Evolutionary conservation across 2,888 invertebrate genomes (phyloP), one percentile per base, ranked within the genome.

Genomic region (Lydus trimaculatus): DNA sequence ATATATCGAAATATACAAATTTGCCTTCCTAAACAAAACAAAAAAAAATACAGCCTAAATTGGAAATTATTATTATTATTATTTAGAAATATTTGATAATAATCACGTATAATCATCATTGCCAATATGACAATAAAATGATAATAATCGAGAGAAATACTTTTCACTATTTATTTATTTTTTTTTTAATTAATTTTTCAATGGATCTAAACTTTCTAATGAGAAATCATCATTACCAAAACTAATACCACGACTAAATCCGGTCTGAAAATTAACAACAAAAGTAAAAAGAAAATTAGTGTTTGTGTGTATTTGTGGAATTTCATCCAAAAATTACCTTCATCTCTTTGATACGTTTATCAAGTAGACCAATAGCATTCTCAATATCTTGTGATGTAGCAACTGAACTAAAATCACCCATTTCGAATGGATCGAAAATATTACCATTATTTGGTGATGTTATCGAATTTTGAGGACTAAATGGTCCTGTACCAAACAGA

Each of bases 151-250:
- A 66, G 66, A 65, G 70, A 66, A 64, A 59, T 66, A 39, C 65
- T 67, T 65, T 65, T 81, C 64, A 6, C 17, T n/a, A n/a, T 43
- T 28, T 33, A 20, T 87, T 85, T 90, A 85, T 90, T 90, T 84
- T 95, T 95, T n/a, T n/a, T n/a, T n/a, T n/a, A n/a, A n/a, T 87
- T 85, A 90, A 85, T 90, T 90, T 84, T 95, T 95, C 80, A 97
- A 87, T 70, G 97, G 97, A 88, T 97, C 97, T 85, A 97, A 89
- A 86, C 95, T 96, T 84, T 96, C 97, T 86, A 97, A 87, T 77
- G 95, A 94, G 87, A 98, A 98, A 87, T 97, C 97, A 85, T 97
- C 97, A 83, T 94, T 94, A 80, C 94, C 95, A 86, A 96, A 94
- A 73, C 93, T 90, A 81, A 95, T 89, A 76, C 95, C 95, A 86